Base-by-base conservation (phyloP, 2,888 invertebrate species). In the Orgyia antiqua region DNA sequence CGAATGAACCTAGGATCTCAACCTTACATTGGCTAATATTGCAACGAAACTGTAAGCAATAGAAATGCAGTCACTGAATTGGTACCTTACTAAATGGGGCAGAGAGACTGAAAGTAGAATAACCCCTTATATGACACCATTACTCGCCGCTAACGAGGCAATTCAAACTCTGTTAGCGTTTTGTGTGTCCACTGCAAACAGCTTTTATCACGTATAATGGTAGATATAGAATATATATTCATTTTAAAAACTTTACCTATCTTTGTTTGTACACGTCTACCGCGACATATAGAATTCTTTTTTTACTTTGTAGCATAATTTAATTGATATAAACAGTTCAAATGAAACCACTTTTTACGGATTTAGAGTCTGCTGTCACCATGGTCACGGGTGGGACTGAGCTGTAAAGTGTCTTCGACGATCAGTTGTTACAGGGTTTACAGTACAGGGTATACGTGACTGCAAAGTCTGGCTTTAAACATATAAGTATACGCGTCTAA, bases 121-220 rank as follows among this genome's bases (percentile, higher is more conserved):
- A 51, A 46, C 50, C 48, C 46, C 38, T 29, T 34, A 46, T 42
- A 48, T 53, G 58, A 56, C 51, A 58, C 58, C 57, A 59, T 67
- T 60, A 66, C 58, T 56, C 48, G 49, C 56, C 66, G 66, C 68
- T 67, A 67, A 59, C 65, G 61, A 65, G 66, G 61, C 64, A 66
- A 69, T 69, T 68, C 60, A 56, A 59, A 55, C 59, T 50, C 62
- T 55, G 61, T 62, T 61, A 68, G 51, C 64, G 64, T 62, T 65
- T 52, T 55, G 63, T 57, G 60, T 61, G 64, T 59, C 57, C 60
- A 49, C 52, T 51, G 51, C 44, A 58, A 62, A 56, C 52, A 51
- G 57, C 65, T 53, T 62, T 64, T 60, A 68, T 58, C 63, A 65
- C 68, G 65, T 68, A 58, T 63, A 64, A 65, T 58, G 59, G 53